These are phyloP conservation scores for Athripsodes cinereus DNA, from an alignment of 2,888 invertebrate genomes.

Conservation along the genomic window DNA sequence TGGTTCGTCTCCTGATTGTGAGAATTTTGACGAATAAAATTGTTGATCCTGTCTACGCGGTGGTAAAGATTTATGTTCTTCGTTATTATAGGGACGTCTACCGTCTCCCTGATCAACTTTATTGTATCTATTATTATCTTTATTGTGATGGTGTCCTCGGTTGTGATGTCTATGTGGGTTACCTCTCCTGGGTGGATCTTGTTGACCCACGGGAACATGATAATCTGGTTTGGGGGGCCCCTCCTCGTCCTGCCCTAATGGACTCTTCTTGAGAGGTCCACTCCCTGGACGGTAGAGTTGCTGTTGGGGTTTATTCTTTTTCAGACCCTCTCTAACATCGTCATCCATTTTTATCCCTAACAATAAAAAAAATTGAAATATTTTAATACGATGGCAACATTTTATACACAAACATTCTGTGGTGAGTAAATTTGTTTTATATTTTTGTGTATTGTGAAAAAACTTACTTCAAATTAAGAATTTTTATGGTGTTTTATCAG, in stretches of 20 bases:
- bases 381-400: no score
- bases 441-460: no score
- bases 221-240: constrained; percentile 42
- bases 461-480: no score
- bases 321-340: constrained; percentile 51
- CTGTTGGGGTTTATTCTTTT: constrained; percentile 61
- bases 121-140: constrained; percentile 17
- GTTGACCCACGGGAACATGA: constrained; percentile 7
- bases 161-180: constrained; percentile 29
- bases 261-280: constrained; percentile 65
- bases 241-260: constrained; percentile 54
- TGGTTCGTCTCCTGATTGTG: constrained; percentile 25
- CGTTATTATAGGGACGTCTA: neutral
- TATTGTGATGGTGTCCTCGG: constrained; percentile 16
- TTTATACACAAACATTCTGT: no score
- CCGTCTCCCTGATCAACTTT: constrained; percentile 21
- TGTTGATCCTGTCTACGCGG: constrained; percentile 44
- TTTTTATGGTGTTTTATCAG: no score
- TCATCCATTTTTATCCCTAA: constrained; percentile 47
- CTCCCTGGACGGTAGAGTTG: constrained; percentile 71
- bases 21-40: constrained; percentile 39
- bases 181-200: constrained; percentile 35
- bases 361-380: no score
- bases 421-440: no score
- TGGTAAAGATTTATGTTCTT: constrained; percentile 17